Base-by-base conservation (phyloP, 2,888 invertebrate species). In the Xestia rhomboidea region DNA sequence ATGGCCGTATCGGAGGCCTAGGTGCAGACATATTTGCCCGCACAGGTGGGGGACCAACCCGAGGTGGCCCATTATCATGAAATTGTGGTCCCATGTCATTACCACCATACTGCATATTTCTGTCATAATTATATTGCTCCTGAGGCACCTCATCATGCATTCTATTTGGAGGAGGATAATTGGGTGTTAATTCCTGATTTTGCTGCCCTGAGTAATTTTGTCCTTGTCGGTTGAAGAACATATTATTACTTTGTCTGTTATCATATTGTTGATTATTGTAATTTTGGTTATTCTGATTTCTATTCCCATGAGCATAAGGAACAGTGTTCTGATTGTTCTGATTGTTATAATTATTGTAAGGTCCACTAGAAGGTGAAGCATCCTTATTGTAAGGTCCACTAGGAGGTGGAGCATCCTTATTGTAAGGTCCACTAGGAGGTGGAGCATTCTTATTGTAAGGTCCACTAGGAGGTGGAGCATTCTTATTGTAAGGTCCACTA, bases 301-400 rank as follows among this genome's bases (percentile, higher is more conserved):
- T 91, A 77, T 91, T 88, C 85, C 91, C 92, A 67, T 93, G 93
- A 80, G 71, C 71, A 79, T 90, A 90, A 68, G 80, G 71, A 51
- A 62, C 30, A 67, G 62, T 80, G 38, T 49, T 80, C 30, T 84
- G 86, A 72, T 54, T 84, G 10, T 41, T 41, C 8, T 41, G 34
- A 34, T 34, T 80, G 30, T 46, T 80, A n/a, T 84, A 83, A 72
- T 54, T 84, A 51, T 82, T 84, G 68, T 78, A 81, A 81, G 34
- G 34, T 34, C 34, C 34, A 4, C 34, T 34, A 34, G 34, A 34
- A 34, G 34, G 34, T 34, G 34, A 4, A 34, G 34, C 34, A 4
- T 34, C 4, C 34, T 49, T 49, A 49, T 49, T 49, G 24, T 49
- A 49, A 8, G 49, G 49, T 21, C 49, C 49, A 49, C 49, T 49